A percentile compares a stretch with the other conserved stretches of the same genome.
Conservation (phyloP, 2,113 vertebrate species). For the Xenus cinereus region DNA sequence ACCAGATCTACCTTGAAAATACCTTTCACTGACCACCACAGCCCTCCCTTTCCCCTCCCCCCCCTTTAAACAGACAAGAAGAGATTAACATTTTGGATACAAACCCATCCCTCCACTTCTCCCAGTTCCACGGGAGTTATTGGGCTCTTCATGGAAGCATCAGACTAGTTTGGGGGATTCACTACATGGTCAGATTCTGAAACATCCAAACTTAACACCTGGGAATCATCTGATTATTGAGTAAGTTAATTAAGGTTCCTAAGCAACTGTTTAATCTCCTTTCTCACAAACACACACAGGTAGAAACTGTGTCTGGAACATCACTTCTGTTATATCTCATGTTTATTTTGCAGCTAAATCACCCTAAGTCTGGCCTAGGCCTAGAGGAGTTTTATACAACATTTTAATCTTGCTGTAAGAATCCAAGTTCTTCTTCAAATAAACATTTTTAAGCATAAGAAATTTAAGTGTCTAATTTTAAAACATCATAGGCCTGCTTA, state of each 20-base stretch:
- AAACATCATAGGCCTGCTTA: background rate
- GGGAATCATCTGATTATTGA: background rate
- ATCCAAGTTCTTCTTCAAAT: background rate
- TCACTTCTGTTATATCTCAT: background rate
- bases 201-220: background rate
- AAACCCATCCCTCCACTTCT: background rate
- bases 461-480: background rate
- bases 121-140: rapidly evolving
- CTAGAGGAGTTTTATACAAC: background rate
- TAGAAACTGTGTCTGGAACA: background rate
- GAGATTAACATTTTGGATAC: background rate
- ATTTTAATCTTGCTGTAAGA: background rate
- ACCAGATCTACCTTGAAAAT: background rate
- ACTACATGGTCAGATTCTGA: background rate
- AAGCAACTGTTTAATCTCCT: background rate
- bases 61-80: background rate
- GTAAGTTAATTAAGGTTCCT: background rate
- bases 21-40: background rate
- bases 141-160: background rate
- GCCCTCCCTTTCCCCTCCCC: background rate
- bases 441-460: background rate
- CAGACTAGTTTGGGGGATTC: background rate
- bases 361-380: background rate
- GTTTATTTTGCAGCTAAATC: background rate
- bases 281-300: background rate